Evolutionary conservation across 1,140 invertebrate genomes (phyloP).

Genomic region (Pseudomyrmex concolor): DNA sequence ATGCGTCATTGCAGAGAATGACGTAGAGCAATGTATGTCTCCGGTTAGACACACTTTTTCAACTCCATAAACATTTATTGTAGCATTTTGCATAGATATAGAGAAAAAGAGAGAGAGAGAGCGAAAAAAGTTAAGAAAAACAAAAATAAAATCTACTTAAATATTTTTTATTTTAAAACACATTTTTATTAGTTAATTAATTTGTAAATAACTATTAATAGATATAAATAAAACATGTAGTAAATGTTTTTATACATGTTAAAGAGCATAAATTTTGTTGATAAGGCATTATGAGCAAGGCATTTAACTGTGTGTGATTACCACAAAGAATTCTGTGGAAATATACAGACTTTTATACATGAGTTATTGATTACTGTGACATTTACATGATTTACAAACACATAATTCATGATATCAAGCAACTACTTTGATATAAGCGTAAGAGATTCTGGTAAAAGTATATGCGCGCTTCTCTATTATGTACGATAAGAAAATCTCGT

Average conservation of each 20-base stretch:
- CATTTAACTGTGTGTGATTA: background rate
- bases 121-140: too few relatives aligned
- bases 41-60: background rate
- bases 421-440: background rate
- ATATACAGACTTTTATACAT: background rate
- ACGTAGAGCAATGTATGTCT: constrained; percentile 1
- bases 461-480: background rate
- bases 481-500: background rate
- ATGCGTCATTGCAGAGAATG: constrained; percentile 29
- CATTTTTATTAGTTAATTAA: too few relatives aligned
- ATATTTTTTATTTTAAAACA: too few relatives aligned
- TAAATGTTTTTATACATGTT: too few relatives aligned
- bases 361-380: constrained; percentile 7
- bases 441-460: background rate
- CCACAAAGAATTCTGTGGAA: background rate
- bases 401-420: constrained; percentile 10
- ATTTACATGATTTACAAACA: constrained; percentile 5
- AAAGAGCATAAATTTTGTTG: too few relatives aligned
- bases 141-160: too few relatives aligned
- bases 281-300: too few relatives aligned
- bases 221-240: background rate
- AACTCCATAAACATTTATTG: background rate
- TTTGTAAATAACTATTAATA: too few relatives aligned
- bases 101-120: background rate
- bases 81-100: background rate